Evolutionary conservation across 30 jellyfish, hydroid and myxozoan genomes (phyloP).

Genomic region (Hydractinia echinata): DNA sequence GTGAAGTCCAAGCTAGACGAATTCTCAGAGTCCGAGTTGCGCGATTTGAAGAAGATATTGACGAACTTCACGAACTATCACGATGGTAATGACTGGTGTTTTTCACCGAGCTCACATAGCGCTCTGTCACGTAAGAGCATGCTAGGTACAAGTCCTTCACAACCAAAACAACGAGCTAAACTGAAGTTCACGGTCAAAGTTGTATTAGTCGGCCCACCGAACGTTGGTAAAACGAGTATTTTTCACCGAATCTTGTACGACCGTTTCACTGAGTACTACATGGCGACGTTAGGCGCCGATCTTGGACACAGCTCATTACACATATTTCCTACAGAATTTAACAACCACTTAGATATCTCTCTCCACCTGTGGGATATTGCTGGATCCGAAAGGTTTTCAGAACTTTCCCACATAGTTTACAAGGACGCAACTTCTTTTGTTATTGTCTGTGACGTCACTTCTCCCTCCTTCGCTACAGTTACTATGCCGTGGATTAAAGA

Average conservation of each 20-base stretch:
- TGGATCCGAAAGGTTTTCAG: slow-evolving; percentile 56
- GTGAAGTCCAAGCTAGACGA: background rate
- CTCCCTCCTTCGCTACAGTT: slow-evolving; percentile 5
- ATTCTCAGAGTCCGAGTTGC: slow-evolving; percentile 16
- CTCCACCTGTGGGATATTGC: slow-evolving; percentile 81
- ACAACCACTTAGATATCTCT: slow-evolving; percentile 50
- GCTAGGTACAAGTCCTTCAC: background rate
- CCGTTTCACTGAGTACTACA: slow-evolving; percentile 59
- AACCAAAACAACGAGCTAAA: background rate
- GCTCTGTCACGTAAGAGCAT: background rate
- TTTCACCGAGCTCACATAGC: slow-evolving; percentile 15
- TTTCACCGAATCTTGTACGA: slow-evolving; percentile 86
- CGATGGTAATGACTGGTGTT: slow-evolving; percentile 20
- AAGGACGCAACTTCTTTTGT: slow-evolving; percentile 64
- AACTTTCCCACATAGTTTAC: slow-evolving; percentile 33
- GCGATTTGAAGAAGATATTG: background rate
- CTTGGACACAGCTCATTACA: slow-evolving; percentile 55
- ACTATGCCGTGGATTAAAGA: slow-evolving; percentile 54
- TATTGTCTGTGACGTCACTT: slow-evolving; percentile 50
- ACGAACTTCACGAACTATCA: slow-evolving; percentile 6
- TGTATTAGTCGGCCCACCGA: slow-evolving; percentile 56
- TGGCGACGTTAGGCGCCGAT: slow-evolving; percentile 84
- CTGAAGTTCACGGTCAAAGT: slow-evolving; percentile 38
- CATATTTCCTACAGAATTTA: slow-evolving; percentile 26
- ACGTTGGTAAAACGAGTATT: slow-evolving; percentile 81